phyloP scores from a whole-genome alignment of 2,888 invertebrate species.

The Nowickia ferox region DNA sequence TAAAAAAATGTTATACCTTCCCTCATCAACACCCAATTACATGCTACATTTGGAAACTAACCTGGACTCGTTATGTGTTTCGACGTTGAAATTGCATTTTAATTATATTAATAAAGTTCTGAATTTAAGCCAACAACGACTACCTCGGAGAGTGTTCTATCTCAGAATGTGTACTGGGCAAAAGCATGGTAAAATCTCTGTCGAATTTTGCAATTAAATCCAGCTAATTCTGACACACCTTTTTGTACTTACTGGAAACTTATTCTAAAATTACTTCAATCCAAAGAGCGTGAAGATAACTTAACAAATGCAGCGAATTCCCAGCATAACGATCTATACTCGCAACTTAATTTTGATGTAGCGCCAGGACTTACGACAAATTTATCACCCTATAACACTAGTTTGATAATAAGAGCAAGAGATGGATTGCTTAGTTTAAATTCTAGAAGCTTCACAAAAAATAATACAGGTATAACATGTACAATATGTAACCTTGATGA shows the following conservation, averaged over 20 bases:
- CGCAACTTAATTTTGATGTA: neutral
- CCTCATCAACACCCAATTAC: too few relatives aligned
- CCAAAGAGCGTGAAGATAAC: neutral
- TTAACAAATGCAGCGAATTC: neutral
- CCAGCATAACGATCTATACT: neutral
- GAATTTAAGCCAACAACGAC: too few relatives aligned
- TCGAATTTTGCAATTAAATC: neutral
- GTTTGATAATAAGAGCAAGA: neutral
- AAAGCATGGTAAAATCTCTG: too few relatives aligned
- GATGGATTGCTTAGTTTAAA: neutral
- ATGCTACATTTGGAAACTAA: too few relatives aligned
- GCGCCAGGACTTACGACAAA: neutral
- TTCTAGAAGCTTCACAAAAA: too few relatives aligned
- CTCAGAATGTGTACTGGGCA: too few relatives aligned
- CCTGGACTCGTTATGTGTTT: too few relatives aligned
- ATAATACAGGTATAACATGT: too few relatives aligned
- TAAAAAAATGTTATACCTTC: too few relatives aligned
- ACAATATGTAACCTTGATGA: neutral
- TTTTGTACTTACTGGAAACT: neutral
- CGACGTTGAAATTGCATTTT: too few relatives aligned
- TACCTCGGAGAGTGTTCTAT: slow-evolving; percentile 28
- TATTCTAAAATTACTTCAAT: too few relatives aligned
- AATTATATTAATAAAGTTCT: too few relatives aligned
- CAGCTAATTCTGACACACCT: neutral
- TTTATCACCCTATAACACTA: neutral